A percentile compares a stretch with the other conserved stretches of the same genome.
phyloP scores from a whole-genome alignment of 2,113 vertebrate genomes.

The Cichladusa arquata region DNA sequence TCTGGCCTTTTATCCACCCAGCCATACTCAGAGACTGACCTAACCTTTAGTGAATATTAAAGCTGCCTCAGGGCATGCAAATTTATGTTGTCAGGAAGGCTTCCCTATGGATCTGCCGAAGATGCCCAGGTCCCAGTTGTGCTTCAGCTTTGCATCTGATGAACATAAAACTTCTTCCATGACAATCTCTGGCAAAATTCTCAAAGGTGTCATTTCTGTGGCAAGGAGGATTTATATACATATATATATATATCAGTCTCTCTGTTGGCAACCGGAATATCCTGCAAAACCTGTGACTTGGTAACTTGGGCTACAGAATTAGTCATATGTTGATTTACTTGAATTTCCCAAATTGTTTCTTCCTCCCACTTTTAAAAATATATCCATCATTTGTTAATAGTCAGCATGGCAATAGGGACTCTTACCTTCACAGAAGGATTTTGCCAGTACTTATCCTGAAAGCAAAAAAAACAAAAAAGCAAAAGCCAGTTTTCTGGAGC shows the following conservation, averaged over 20 bases:
- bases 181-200: background rate
- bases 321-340: background rate
- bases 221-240: too few species aligned
- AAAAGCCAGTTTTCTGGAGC: background rate
- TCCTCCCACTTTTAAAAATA: background rate
- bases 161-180: background rate
- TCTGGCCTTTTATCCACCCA: background rate
- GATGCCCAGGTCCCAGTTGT: background rate
- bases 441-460: background rate
- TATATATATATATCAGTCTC: accelerated
- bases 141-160: background rate
- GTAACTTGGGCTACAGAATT: background rate
- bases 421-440: background rate
- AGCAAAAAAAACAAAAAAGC: background rate
- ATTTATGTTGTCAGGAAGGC: background rate
- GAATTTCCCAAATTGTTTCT: background rate
- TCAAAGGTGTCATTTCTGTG: background rate
- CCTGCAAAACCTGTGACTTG: background rate
- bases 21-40: background rate
- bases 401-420: background rate
- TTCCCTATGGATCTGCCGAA: background rate
- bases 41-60: background rate
- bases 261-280: background rate
- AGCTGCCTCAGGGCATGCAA: background rate
- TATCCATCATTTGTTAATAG: background rate